These are phyloP conservation scores for Mythimna pallens DNA, from an alignment of 2,888 invertebrate species.

Conservation along the genomic window DNA sequence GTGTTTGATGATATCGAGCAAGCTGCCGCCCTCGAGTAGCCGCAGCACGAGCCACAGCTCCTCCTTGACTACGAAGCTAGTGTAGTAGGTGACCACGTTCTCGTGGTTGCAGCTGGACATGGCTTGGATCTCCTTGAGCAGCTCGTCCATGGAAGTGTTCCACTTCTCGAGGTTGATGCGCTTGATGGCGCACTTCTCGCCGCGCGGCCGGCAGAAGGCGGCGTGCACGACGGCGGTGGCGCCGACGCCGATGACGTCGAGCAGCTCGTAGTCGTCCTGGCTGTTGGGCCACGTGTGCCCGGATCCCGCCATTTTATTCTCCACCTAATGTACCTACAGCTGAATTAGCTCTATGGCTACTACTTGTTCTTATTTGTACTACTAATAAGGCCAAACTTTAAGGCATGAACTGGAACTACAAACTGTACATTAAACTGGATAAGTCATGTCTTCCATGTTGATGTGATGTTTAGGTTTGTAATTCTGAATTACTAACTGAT, in stretches of 20 bases:
- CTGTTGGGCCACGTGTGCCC: conserved; percentile 96
- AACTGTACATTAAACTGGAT: conserved; percentile 65
- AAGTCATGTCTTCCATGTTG: conserved; percentile 81
- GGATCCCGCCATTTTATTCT: conserved; percentile 78
- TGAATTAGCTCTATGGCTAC: conserved; percentile 83
- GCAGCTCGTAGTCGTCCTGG: conserved; percentile 98
- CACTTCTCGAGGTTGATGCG: conserved; percentile 99
- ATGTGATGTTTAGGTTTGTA: conserved; percentile 80
- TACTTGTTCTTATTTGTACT: conserved; percentile 66
- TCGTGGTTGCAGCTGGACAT: conserved; percentile 99
- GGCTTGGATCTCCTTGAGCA: conserved; percentile 97
- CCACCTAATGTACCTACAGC: conserved; percentile 35
- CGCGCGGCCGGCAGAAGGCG: conserved; percentile 97
- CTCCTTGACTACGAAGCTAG: conserved; percentile 99
- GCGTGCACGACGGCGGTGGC: conserved; percentile 99
- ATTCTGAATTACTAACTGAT: conserved; percentile 75
- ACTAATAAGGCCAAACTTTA: conserved; percentile 81
- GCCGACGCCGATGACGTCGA: conserved; percentile 98
- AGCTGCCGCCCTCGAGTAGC: conserved; percentile 97
- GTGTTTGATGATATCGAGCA: conserved; percentile 98
- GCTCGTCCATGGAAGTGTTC: conserved; percentile 99
- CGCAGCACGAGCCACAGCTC: conserved; percentile 99
- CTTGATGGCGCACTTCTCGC: conserved; percentile 99
- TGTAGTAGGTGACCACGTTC: conserved; percentile 99
- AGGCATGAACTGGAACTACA: conserved; percentile 73